Conservation (phyloP, 2,888 invertebrate genomes). For the Cecidostiba fungosa region DNA sequence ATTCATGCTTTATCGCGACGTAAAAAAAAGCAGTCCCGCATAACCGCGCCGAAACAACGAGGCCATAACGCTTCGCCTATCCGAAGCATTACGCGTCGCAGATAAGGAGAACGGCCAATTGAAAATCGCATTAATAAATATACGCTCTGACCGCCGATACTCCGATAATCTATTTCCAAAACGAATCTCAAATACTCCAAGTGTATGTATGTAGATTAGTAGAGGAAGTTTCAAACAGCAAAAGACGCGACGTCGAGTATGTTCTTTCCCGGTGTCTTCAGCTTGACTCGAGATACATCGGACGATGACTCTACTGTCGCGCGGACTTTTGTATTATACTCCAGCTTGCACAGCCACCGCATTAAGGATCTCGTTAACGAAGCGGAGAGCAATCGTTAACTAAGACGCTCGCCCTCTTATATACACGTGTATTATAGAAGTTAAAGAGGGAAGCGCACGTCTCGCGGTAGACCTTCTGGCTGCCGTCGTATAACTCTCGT, state of each 20-base stretch:
- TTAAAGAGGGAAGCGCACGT: neutral
- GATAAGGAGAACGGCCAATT: slow-evolving; percentile 1
- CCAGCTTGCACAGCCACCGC: neutral
- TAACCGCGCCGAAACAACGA: neutral
- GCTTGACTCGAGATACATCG: neutral
- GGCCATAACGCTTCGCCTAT: neutral
- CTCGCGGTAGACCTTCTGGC: neutral
- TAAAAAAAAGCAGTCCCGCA: slow-evolving; percentile 1
- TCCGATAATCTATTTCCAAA: neutral
- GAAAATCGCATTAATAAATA: neutral
- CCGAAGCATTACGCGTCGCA: neutral
- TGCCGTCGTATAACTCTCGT: neutral
- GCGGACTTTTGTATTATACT: no score
- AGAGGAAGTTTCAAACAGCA: slow-evolving; percentile 6
- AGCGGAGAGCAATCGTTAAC: slow-evolving; percentile 39
- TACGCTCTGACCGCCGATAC: no score
- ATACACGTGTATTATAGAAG: neutral
- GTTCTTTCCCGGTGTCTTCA: neutral
- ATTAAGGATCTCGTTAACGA: slow-evolving; percentile 52
- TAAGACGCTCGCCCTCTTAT: slow-evolving; percentile 33
- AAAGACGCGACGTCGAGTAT: neutral
- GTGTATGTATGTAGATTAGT: neutral
- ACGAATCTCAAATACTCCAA: neutral
- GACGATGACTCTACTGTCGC: neutral
- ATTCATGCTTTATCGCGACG: slow-evolving; percentile 47